Base-by-base conservation (phyloP, 2,113 vertebrate genomes). In the Typhlomys cinereus region DNA sequence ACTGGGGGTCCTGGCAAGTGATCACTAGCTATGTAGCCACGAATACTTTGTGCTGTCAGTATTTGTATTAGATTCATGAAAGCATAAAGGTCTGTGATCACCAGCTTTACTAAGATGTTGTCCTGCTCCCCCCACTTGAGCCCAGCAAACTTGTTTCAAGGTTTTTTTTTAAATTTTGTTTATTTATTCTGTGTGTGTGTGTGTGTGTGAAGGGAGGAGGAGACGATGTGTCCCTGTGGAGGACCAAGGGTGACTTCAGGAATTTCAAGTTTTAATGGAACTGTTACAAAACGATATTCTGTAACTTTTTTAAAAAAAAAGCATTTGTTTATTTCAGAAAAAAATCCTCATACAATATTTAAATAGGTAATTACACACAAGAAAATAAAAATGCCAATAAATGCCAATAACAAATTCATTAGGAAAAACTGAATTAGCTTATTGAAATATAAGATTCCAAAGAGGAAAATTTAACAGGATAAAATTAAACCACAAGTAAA, bases 301-400 rank as follows among this genome's bases (percentile, higher is more conserved):
- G 92, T 94, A 97, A 98, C 98, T 98, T 98, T n/a, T n/a, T n/a
- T n/a, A n/a, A n/a, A n/a, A n/a, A 98, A 98, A 39, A 94, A 93
- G 92, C 96, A 96, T 96, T 98, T 96, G 97, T 96, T 98, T 92
- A 95, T 98, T 97, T 96, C 96, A 94, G 14, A 83, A 83, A 48
- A 69, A 67, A 29, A 27, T 6, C 14, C 46, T 83, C 79, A 46
- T n/a, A 64, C 91, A 88, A 73, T 54, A 59, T 66, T 76, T 59
- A 87, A 84, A 89, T 34, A 31, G 41, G 67, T 27, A 74, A 52
- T 74, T 66, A 50, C 29, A 94, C 85, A 36, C 52, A 86, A 85
- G 20, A 59, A 21, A 14, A 57, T 21, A 57, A 4, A 57, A 14
- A 57, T 17, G 21, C 54, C 4, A 57, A 10, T 57, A 87, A 85